Evolutionary conservation across 1,140 invertebrate genomes (phyloP).

Genomic region (Oppia nitens): DNA sequence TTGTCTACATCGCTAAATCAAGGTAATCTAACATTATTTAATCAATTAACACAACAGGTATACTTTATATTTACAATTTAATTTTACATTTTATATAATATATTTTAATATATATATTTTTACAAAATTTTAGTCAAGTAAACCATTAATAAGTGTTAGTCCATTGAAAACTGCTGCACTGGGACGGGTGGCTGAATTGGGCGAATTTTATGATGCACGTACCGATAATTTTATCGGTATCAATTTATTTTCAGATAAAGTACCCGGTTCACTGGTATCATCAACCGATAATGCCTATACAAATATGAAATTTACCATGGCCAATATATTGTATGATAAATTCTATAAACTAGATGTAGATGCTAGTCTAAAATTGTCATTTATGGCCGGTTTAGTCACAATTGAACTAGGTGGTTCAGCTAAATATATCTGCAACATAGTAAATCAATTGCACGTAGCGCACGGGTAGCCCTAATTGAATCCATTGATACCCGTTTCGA

Average conservation of each 20-base stretch:
- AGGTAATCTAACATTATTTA: too few relatives aligned
- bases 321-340: not conserved
- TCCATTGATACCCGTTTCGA: not conserved
- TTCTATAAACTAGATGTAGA: not conserved
- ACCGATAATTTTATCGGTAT: not conserved
- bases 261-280: not conserved
- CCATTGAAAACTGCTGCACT: too few relatives aligned
- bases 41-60: too few relatives aligned
- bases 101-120: too few relatives aligned
- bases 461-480: not conserved
- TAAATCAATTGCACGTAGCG: not conserved
- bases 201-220: not conserved
- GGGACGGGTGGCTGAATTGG: not conserved
- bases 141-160: too few relatives aligned
- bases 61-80: too few relatives aligned
- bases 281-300: not conserved
- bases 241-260: not conserved
- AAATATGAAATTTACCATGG: not conserved
- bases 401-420: not conserved
- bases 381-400: not conserved
- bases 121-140: too few relatives aligned
- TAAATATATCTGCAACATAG: not conserved
- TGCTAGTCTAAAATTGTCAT: not conserved
- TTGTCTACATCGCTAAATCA: too few relatives aligned
- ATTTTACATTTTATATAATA: too few relatives aligned